Percentiles rank a stretch among this genome's conserved stretches.
Evolutionary conservation across 2,797 vertebrate species (phyloP).

Genomic region (Galago senegalensis): DNA sequence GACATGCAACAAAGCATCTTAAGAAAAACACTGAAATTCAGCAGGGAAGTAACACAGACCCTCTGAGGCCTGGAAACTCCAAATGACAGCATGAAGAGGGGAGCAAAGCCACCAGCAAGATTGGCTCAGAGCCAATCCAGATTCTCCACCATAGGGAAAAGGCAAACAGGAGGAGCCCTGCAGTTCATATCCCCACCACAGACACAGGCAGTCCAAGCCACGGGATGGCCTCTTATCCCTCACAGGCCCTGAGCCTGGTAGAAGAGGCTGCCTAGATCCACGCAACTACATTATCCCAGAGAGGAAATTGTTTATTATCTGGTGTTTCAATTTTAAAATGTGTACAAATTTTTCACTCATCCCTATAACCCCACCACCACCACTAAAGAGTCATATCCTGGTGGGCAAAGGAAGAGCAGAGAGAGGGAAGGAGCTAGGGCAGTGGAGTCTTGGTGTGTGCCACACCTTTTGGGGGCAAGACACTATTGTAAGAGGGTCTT

Average conservation of each 20-base stretch:
- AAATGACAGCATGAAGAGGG: background rate
- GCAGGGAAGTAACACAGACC: background rate
- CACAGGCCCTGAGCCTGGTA: background rate
- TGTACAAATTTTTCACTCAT: background rate
- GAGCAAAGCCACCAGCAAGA: background rate
- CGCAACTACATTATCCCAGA: background rate
- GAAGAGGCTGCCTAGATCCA: background rate
- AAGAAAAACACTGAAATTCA: background rate
- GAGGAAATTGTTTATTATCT: background rate
- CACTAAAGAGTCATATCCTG: background rate
- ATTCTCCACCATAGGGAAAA: background rate
- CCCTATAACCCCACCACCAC: background rate
- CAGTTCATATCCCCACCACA: background rate
- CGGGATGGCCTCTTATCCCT: background rate
- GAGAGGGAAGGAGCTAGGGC: too few species aligned
- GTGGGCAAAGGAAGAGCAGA: too few species aligned
- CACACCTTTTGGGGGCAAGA: too few species aligned
- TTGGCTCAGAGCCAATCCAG: background rate
- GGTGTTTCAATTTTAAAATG: background rate
- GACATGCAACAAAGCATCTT: background rate
- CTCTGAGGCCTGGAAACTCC: background rate
- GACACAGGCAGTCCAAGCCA: background rate
- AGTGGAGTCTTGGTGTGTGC: too few species aligned
- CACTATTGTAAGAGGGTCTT: too few species aligned
- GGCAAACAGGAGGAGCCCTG: background rate